Base-by-base conservation (phyloP, 2,888 invertebrate genomes). In the Aspidiotus destructor region DNA sequence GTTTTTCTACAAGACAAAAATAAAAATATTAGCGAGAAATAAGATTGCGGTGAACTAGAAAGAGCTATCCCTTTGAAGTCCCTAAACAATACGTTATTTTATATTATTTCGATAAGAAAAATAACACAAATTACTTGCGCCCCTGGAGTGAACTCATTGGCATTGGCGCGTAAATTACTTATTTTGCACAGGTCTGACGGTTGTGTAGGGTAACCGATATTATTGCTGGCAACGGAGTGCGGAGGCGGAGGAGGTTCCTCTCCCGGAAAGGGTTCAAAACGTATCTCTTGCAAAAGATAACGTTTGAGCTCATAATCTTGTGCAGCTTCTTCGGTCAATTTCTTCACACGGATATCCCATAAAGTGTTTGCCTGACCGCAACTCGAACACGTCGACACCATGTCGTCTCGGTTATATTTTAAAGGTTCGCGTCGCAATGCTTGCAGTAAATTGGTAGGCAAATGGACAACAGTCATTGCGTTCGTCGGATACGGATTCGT, bases 141-240 rank as follows among this genome's bases (percentile, higher is more conserved):
- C 10, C 28, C 28, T 28, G 64, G 64, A 40, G 42, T 53, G 55
- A 64, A 64, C 42, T 64, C 64, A 42, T 64, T 42, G 54, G 64
- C 64, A 44, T 40, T 54, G 17, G 42, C 64, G 41, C 41, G 42
- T 13, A 64, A 41, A 41, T 64, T 64, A 53, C 64, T 64, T 11
- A 42, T 64, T 11, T 64, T 64, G 53, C 54, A 57, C 7, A 57
- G 11, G 2, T 64, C 64, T 42, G 41, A 57, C 9, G 41, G 55
- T 17, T 42, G 61, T 28, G 28, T 28, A 42, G n/a, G 41, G 28
- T 54, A 53, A 60, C 55, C 16, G 13, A 52, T 7, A 41, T 40
- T n/a, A 54, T 55, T 53, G 17, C 15, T n/a, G 41, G 41, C 9
- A 5, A 28, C 5, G 1, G 28, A 28, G 28, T 28, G 28, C 28